A percentile compares a stretch with the other conserved stretches of the same genome.
Conservation (phyloP, 2,797 vertebrate species). For the Peromyscus eremicus region DNA sequence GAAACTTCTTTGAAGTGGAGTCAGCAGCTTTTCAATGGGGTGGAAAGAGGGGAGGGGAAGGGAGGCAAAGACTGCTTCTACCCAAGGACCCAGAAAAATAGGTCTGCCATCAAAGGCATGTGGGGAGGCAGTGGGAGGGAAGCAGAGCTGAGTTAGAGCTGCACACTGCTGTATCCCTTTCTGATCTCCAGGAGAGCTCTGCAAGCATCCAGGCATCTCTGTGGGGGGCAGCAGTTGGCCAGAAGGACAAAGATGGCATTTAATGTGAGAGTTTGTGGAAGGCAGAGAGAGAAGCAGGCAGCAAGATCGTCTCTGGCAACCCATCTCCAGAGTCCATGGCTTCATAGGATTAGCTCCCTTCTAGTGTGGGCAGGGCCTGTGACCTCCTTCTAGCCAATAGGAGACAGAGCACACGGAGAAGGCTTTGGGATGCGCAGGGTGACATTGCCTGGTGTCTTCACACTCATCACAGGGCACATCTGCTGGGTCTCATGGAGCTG, state of each 20-base stretch:
- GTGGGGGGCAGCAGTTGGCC: neutral
- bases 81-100: neutral
- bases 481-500: neutral
- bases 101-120: too few relatives aligned
- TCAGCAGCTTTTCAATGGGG: neutral
- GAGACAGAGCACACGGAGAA: neutral
- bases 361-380: neutral
- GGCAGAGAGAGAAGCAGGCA: neutral
- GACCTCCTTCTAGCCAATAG: neutral
- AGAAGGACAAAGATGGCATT: neutral
- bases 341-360: neutral
- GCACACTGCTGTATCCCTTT: neutral
- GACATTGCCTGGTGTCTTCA: neutral
- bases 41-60: neutral
- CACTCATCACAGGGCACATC: neutral
- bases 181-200: neutral
- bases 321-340: neutral
- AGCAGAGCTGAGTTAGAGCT: too few relatives aligned
- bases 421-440: neutral
- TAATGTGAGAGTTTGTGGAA: neutral
- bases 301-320: neutral
- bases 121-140: too few relatives aligned
- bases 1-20: neutral
- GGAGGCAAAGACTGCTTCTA: neutral
- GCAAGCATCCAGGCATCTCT: neutral